Evolutionary conservation across 2,113 vertebrate genomes (phyloP).

Genomic region (Arothron firmamentum): DNA sequence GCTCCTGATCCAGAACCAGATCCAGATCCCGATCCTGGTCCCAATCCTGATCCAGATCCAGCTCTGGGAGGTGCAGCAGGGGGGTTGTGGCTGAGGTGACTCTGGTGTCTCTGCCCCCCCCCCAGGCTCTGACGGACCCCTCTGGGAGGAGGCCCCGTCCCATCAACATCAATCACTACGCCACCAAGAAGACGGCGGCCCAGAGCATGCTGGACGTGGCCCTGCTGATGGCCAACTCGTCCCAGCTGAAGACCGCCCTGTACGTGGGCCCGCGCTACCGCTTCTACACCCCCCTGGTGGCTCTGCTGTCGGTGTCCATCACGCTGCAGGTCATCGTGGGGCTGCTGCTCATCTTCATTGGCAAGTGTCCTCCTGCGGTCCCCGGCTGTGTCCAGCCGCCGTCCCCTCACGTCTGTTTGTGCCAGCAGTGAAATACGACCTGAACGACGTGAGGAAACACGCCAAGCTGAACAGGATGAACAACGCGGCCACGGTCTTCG

Average conservation of each 20-base stretch:
- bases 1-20: too few relatives aligned
- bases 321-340: slow-evolving; percentile 81
- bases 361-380: slow-evolving; percentile 60
- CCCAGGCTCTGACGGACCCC: neutral
- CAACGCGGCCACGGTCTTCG: slow-evolving; percentile 82
- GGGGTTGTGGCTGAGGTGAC: too few relatives aligned
- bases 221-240: slow-evolving; percentile 89
- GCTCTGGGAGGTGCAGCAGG: too few relatives aligned
- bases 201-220: slow-evolving; percentile 92
- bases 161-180: slow-evolving; percentile 87
- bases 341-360: slow-evolving; percentile 87
- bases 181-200: slow-evolving; percentile 86
- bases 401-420: neutral
- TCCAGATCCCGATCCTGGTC: too few relatives aligned
- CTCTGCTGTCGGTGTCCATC: slow-evolving; percentile 84
- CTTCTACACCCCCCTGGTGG: slow-evolving; percentile 80
- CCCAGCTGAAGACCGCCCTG: slow-evolving; percentile 86
- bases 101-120: neutral
- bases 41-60: too few relatives aligned
- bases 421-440: slow-evolving; percentile 83
- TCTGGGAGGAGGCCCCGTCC: slow-evolving; percentile 35
- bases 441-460: slow-evolving; percentile 84
- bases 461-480: slow-evolving; percentile 82
- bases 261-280: slow-evolving; percentile 79
- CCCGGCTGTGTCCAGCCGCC: too few relatives aligned